phyloP scores from a whole-genome alignment of 2,888 invertebrate genomes.

The Bugulina stolonifera region DNA sequence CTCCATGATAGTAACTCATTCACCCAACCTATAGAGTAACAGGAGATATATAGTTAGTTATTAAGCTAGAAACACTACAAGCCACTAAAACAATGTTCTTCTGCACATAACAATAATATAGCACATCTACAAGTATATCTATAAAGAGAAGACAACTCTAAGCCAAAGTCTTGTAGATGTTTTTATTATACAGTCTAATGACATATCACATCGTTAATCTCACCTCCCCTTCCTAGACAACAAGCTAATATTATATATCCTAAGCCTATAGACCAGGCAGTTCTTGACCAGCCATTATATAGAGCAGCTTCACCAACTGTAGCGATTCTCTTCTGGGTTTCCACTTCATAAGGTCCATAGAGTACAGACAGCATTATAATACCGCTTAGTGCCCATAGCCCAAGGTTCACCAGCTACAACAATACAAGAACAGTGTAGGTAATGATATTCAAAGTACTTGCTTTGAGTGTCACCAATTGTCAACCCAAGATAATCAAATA shows the following conservation, averaged over 20 bases:
- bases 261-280: slow-evolving; percentile 8
- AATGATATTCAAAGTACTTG: no score
- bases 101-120: no score
- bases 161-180: no score
- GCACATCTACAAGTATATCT: no score
- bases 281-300: slow-evolving; percentile 18
- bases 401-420: neutral
- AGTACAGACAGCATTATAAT: neutral
- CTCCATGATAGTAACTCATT: slow-evolving; percentile 25
- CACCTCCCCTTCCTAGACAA: slow-evolving; percentile 7
- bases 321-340: neutral
- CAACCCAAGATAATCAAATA: no score
- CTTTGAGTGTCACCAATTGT: no score
- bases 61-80: no score
- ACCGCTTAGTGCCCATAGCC: slow-evolving; percentile 1
- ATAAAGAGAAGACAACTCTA: no score
- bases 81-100: no score
- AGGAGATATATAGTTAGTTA: no score
- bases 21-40: slow-evolving; percentile 23
- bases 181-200: no score
- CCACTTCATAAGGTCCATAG: neutral
- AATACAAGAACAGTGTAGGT: neutral
- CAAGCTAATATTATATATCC: slow-evolving; percentile 18
- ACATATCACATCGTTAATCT: no score
- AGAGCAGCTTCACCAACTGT: slow-evolving; percentile 4